Conservation (phyloP, 2,888 invertebrate genomes). For the Sarcophaga carnaria region DNA sequence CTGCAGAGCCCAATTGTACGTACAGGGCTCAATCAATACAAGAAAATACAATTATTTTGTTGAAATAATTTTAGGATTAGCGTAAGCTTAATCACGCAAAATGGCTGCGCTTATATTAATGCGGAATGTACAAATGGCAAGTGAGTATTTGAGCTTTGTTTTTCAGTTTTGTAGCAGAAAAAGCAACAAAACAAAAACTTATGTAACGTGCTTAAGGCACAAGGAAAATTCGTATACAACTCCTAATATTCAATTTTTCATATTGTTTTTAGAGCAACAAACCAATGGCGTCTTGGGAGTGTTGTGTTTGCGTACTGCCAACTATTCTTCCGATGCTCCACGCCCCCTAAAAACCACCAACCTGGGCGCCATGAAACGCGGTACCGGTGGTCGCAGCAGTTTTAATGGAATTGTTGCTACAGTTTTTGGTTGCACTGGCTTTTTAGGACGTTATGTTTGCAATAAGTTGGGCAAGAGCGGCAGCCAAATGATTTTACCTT, state of each 20-base stretch:
- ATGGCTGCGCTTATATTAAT: conserved; percentile 80
- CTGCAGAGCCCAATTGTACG: conserved; percentile 25
- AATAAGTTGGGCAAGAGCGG: conserved; percentile 95
- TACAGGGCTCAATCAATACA: background rate
- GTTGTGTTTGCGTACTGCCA: conserved; percentile 76
- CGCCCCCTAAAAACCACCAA: conserved; percentile 83
- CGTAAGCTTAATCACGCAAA: conserved; percentile 41
- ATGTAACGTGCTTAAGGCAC: conserved; percentile 71
- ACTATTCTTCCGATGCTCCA: conserved; percentile 77
- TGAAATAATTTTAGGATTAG: conserved; percentile 30
- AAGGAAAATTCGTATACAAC: conserved; percentile 38
- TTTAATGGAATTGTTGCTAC: conserved; percentile 99
- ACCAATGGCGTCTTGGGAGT: conserved; percentile 77
- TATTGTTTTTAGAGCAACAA: conserved; percentile 72
- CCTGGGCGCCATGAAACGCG: conserved; percentile 88
- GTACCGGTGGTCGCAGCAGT: conserved; percentile 96
- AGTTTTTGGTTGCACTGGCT: conserved; percentile 96
- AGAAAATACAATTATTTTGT: conserved; percentile 21
- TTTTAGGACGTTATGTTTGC: conserved; percentile 93
- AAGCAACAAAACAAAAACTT: conserved; percentile 70
- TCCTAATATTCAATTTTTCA: background rate
- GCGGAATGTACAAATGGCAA: conserved; percentile 78
- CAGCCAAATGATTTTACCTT: conserved; percentile 94
- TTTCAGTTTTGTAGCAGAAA: conserved; percentile 7
- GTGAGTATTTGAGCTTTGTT: conserved; percentile 74